A percentile compares a stretch with the other conserved stretches of the same genome.
These are phyloP conservation scores for Cyanoramphus novaezelandiae DNA, from an alignment of 2,113 vertebrate genomes.

Conservation along the genomic window DNA sequence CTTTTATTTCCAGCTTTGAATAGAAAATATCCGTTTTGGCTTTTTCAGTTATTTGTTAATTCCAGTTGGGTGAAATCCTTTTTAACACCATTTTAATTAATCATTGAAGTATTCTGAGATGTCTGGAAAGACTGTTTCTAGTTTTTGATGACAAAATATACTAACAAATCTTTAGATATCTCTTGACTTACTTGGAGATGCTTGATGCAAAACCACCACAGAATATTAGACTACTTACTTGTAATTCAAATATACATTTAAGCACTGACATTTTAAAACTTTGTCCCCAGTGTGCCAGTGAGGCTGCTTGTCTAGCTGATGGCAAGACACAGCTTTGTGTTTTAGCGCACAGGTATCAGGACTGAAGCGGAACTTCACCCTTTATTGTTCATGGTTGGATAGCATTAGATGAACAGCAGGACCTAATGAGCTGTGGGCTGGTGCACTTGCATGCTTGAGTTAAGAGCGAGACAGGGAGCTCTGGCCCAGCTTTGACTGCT, in stretches of 20 bases:
- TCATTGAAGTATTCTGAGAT: neutral
- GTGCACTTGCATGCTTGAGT: rapidly evolving
- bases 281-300: neutral
- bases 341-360: neutral
- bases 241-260: neutral
- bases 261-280: neutral
- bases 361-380: neutral
- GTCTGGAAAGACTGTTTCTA: neutral
- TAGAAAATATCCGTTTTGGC: neutral
- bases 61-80: neutral
- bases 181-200: neutral
- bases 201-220: neutral
- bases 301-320: neutral
- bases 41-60: neutral
- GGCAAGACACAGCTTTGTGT: neutral
- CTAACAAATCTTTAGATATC: neutral
- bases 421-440: neutral
- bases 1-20: neutral
- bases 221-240: neutral
- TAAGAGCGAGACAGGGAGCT: neutral
- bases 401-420: neutral
- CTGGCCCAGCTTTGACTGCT: neutral
- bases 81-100: neutral
- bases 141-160: neutral
- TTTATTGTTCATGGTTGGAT: rapidly evolving